phyloP scores from a whole-genome alignment of 92 coral and sea anemone genomes.

The Zoanthus sansibaricus region DNA sequence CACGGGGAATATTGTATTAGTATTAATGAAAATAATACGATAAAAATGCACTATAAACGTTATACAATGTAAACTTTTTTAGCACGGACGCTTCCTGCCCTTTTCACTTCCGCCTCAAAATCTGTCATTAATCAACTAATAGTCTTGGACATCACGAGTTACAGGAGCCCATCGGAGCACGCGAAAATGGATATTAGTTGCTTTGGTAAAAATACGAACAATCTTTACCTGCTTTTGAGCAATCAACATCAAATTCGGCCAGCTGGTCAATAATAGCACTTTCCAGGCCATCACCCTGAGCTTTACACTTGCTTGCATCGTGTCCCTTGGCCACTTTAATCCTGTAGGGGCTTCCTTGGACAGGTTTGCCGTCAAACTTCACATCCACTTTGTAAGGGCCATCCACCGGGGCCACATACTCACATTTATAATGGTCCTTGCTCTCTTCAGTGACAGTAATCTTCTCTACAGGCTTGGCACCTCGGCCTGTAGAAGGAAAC shows the following conservation, averaged over 20 bases:
- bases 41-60: no score
- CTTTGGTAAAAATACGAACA: no score
- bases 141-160: no score
- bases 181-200: no score
- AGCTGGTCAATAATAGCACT: conserved; percentile 86
- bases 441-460: conserved; percentile 83
- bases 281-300: conserved; percentile 95
- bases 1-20: no score
- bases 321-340: conserved; percentile 93
- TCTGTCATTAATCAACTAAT: no score
- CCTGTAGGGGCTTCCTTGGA: conserved; percentile 88
- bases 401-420: conserved; percentile 89
- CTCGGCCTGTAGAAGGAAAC: conserved; percentile 52
- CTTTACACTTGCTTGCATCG: conserved; percentile 94
- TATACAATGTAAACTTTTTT: no score
- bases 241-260: conserved; percentile 96
- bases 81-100: no score
- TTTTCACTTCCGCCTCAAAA: no score
- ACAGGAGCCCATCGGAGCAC: no score
- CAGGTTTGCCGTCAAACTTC: conserved; percentile 88
- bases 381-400: conserved; percentile 95
- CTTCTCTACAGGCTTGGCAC: conserved; percentile 79
- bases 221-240: conserved; percentile 84
- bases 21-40: no score
- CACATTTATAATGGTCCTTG: conserved; percentile 86